phyloP scores from a whole-genome alignment of 2,888 invertebrate genomes.

The Drosophila anomalata region DNA sequence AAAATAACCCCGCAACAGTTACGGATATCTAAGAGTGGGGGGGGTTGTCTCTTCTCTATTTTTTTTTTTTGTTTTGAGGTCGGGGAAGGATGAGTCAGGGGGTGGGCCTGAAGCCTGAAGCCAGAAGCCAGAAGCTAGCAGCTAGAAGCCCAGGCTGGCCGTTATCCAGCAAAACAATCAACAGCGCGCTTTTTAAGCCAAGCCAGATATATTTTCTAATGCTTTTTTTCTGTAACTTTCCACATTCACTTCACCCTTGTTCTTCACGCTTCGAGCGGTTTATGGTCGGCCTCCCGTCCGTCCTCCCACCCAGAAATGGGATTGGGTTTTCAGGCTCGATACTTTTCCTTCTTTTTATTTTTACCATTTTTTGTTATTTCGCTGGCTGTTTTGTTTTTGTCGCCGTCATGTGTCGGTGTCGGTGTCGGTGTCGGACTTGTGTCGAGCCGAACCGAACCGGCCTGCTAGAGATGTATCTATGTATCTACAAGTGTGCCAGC shows the following conservation, averaged over 20 bases:
- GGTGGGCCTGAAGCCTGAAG: background rate
- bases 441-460: constrained; percentile 5
- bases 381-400: constrained; percentile 31
- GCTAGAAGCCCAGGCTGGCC: constrained; percentile 41
- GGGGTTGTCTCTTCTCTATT: background rate
- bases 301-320: constrained; percentile 28
- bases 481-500: constrained; percentile 49
- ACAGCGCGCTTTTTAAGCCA: constrained; percentile 78
- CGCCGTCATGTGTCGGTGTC: constrained; percentile 54
- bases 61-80: constrained; percentile 1
- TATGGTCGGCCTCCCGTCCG: constrained; percentile 51
- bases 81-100: background rate
- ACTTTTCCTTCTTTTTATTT: constrained; percentile 29
- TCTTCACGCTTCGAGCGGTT: constrained; percentile 79
- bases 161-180: constrained; percentile 78
- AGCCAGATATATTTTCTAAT: constrained; percentile 78
- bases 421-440: constrained; percentile 46
- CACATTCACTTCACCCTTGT: constrained; percentile 80
- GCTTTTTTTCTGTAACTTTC: constrained; percentile 80
- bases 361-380: constrained; percentile 1
- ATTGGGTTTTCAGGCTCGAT: constrained; percentile 54
- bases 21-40: constrained; percentile 2
- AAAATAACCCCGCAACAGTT: constrained; percentile 56
- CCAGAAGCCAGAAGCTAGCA: background rate
- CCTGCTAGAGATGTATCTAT: constrained; percentile 35